Evolutionary conservation across 2,797 vertebrate species (phyloP).

Genomic region (Myioborus miniatus): DNA sequence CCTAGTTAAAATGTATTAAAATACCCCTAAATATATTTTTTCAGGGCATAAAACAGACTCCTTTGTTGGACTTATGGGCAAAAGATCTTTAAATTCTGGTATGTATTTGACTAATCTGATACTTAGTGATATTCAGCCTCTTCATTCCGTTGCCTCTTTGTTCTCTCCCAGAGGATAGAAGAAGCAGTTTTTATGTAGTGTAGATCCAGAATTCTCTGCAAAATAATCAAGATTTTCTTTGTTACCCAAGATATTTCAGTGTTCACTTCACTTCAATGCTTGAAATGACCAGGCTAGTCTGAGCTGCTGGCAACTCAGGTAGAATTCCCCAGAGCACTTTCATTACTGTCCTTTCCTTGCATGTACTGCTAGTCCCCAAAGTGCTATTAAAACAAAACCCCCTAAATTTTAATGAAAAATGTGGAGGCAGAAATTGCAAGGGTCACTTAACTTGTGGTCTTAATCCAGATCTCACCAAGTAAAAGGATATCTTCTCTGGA

Average conservation of each 20-base stretch:
- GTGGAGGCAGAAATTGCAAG: neutral
- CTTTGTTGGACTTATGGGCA: conserved; percentile 87
- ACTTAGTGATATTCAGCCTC: neutral
- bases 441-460: neutral
- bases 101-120: conserved; percentile 72
- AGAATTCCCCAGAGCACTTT: neutral
- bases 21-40: conserved; percentile 77
- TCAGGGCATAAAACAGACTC: conserved; percentile 84
- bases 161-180: neutral
- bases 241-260: neutral
- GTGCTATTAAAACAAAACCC: neutral
- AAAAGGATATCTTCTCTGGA: neutral
- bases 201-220: neutral
- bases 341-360: neutral
- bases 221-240: neutral
- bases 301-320: neutral
- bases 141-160: conserved; percentile 32
- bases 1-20: conserved; percentile 68
- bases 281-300: neutral
- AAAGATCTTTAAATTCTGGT: conserved; percentile 84
- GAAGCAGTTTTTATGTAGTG: neutral
- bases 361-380: neutral
- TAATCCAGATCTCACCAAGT: neutral
- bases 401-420: neutral
- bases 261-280: neutral